phyloP scores from a whole-genome alignment of 2,888 invertebrate species.

The Zygogramma bicolorata region DNA sequence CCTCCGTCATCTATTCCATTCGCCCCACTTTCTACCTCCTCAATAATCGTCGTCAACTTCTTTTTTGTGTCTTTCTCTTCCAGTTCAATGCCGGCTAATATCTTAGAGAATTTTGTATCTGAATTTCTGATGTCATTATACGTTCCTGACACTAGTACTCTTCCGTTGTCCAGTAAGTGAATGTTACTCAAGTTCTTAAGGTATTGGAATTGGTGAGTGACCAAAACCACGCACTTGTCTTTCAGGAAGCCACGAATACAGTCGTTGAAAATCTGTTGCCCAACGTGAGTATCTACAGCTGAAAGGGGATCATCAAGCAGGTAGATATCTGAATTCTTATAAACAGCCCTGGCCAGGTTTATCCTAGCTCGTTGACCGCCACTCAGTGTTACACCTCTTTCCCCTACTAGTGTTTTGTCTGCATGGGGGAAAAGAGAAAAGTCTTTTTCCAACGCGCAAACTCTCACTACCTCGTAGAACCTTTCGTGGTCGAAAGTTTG shows the following conservation, averaged over 20 bases:
- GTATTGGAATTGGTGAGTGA: constrained; percentile 81
- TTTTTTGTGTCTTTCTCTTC: constrained; percentile 49
- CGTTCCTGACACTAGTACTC: constrained; percentile 73
- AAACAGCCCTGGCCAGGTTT: constrained; percentile 86
- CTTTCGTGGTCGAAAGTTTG: constrained; percentile 75
- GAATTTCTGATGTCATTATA: constrained; percentile 78
- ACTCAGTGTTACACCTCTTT: constrained; percentile 78
- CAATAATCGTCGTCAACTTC: constrained; percentile 61
- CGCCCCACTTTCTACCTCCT: constrained; percentile 13
- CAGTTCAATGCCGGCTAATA: constrained; percentile 44
- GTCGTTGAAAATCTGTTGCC: constrained; percentile 86
- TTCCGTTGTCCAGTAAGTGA: constrained; percentile 70
- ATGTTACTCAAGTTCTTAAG: constrained; percentile 71
- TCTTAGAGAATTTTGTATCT: constrained; percentile 79
- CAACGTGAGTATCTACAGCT: constrained; percentile 91
- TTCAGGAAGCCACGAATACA: constrained; percentile 76
- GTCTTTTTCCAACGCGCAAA: constrained; percentile 79
- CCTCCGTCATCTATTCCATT: constrained; percentile 13
- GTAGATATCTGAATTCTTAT: constrained; percentile 83
- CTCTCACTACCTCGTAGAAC: constrained; percentile 76
- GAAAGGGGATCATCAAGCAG: constrained; percentile 90
- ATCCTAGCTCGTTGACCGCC: constrained; percentile 90
- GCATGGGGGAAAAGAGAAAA: constrained; percentile 80
- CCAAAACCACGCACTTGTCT: constrained; percentile 77
- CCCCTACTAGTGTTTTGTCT: constrained; percentile 83